Evolutionary conservation across 2,113 vertebrate species (phyloP).

Genomic region (Tachysurus vachellii): DNA sequence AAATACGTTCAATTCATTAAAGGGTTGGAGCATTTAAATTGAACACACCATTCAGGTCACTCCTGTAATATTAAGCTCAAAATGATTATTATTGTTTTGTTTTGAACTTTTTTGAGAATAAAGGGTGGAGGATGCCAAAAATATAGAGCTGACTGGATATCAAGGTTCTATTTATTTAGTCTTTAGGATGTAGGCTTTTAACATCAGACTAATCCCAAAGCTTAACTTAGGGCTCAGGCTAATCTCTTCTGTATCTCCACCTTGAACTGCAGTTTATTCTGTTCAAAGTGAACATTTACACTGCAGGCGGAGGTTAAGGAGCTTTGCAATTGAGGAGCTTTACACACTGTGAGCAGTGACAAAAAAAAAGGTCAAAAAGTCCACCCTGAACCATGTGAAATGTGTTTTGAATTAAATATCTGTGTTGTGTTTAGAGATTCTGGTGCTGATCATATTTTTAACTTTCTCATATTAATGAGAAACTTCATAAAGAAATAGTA

Average conservation of each 20-base stretch:
- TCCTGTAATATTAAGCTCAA: neutral
- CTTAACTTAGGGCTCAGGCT: neutral
- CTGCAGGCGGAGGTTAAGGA: conserved; percentile 16
- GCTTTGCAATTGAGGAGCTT: neutral
- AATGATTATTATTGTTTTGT: neutral
- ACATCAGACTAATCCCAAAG: neutral
- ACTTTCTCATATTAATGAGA: neutral
- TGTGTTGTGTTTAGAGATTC: neutral
- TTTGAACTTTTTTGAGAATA: neutral
- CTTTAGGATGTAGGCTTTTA: neutral
- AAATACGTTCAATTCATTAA: too few species aligned
- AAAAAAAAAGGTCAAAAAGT: neutral
- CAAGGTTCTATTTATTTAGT: neutral
- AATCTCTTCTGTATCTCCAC: neutral
- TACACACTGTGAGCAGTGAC: neutral
- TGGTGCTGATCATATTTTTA: neutral
- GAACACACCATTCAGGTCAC: neutral
- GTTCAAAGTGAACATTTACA: neutral
- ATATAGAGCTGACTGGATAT: neutral
- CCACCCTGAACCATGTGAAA: neutral
- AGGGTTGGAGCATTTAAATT: neutral
- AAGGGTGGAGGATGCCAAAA: neutral
- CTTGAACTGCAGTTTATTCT: conserved; percentile 16
- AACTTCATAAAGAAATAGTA: neutral
- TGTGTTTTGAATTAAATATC: neutral